These are phyloP conservation scores for Eremobia ochroleuca DNA, from an alignment of 2,888 invertebrate species.

Conservation along the genomic window DNA sequence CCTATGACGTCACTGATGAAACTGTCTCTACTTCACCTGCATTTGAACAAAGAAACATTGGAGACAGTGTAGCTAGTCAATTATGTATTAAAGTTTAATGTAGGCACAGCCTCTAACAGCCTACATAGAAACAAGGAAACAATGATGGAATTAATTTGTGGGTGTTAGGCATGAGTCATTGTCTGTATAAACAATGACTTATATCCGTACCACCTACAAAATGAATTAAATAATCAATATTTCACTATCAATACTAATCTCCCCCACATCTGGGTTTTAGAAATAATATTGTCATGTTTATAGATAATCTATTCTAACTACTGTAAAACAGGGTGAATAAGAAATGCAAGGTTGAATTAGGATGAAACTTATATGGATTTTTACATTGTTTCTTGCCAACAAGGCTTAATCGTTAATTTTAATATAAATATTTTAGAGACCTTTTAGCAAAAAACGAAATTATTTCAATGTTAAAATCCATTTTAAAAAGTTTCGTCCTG, in stretches of 20 bases:
- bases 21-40: slow-evolving; percentile 8
- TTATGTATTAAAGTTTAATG: background rate
- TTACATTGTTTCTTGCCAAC: too few species aligned
- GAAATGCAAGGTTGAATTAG: too few species aligned
- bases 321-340: too few species aligned
- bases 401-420: too few species aligned
- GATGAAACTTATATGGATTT: too few species aligned
- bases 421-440: too few species aligned
- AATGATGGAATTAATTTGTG: slow-evolving; percentile 4
- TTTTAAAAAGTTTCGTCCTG: too few species aligned
- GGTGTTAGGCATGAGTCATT: slow-evolving; percentile 38
- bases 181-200: background rate
- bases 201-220: background rate
- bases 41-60: slow-evolving; percentile 9
- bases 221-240: slow-evolving; percentile 11
- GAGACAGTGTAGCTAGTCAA: background rate
- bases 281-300: slow-evolving; percentile 4
- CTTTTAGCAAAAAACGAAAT: too few species aligned
- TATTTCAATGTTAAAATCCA: too few species aligned
- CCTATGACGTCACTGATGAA: slow-evolving; percentile 13
- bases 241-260: slow-evolving; percentile 39
- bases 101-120: background rate
- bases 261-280: background rate
- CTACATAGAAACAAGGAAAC: slow-evolving; percentile 15
- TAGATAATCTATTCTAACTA: background rate